These are phyloP conservation scores for Poeciliopsis prolifica DNA, from an alignment of 2,113 vertebrate species.

Conservation along the genomic window DNA sequence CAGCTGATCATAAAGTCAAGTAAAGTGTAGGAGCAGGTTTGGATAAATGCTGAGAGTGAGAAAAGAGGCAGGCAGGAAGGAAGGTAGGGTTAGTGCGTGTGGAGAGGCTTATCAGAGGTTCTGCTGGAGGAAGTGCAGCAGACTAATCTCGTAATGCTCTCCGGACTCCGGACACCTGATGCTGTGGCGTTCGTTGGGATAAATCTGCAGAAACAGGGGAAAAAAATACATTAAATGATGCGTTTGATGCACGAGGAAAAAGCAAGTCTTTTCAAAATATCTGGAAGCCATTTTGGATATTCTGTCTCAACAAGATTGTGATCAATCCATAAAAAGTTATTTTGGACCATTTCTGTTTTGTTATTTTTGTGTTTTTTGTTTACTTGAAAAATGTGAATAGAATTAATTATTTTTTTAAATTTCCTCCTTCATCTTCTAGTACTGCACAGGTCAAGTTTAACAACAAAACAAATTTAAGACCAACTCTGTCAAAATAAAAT, in stretches of 20 bases:
- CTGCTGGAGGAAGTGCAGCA: constrained; percentile 96
- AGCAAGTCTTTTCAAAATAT: not conserved
- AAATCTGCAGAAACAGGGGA: constrained; percentile 81
- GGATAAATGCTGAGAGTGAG: constrained; percentile 17
- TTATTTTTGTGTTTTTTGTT: too few relatives aligned
- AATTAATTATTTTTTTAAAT: not conserved
- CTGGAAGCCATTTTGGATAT: too few relatives aligned
- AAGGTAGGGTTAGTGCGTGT: constrained; percentile 10
- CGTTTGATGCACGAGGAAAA: not conserved
- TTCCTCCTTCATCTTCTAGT: not conserved
- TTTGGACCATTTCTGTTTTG: too few relatives aligned
- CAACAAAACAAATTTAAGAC: not conserved
- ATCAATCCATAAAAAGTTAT: too few relatives aligned
- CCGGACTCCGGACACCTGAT: constrained; percentile 96
- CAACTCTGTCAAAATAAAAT: not conserved
- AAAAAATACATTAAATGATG: not conserved
- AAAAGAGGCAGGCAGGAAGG: constrained; percentile 2
- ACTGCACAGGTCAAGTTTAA: not conserved
- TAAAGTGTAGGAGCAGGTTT: constrained; percentile 15
- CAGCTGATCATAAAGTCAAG: constrained; percentile 27
- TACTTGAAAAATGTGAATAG: too few relatives aligned
- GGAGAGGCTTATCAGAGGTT: constrained; percentile 85
- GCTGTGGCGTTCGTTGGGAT: constrained; percentile 96
- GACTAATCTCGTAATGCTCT: constrained; percentile 96
- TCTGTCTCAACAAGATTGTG: too few relatives aligned